Base-by-base conservation (phyloP, 2,113 vertebrate genomes). In the Plecotus auritus region DNA sequence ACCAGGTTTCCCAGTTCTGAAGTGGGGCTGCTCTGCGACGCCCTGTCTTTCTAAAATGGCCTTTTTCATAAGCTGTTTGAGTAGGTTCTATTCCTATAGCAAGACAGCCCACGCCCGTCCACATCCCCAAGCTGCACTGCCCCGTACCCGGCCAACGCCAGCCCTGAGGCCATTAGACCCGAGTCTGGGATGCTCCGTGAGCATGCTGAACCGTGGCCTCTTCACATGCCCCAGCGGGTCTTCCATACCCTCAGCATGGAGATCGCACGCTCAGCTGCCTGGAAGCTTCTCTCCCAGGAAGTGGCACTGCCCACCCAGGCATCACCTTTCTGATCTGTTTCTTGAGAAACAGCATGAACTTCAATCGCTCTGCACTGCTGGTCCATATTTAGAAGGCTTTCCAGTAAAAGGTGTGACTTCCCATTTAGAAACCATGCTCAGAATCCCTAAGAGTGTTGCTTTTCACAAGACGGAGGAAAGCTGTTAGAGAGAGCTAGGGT, bases 391-490 rank as follows among this genome's bases (percentile, higher is more conserved):
- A 87, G 96, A 88, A 95, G 91, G 42, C 94, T 97, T 95, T 97
- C 88, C 96, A 96, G 94, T 93, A 96, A 96, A 97, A 97, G 93
- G 97, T 96, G 89, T 92, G 95, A 97, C 54, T 88, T 91, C 88
- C 51, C 28, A 0, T 92, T 96, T 96, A 97, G 95, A 96, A 97
- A 96, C 94, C 95, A 93, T 67, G 91, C 83, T 94, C 28, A 37
- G 76, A 91, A 92, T 78, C 67, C 40, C 64, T 26, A 54, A 51
- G 74, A 80, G 78, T 94, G 96, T 95, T 97, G 94, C 88, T 97
- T 93, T 96, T 96, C 95, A 86, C 96, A 96, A 80, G 92, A 64
- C 20, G 67, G 81, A 78, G 47, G 78, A 78, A 92, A 93, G 74
- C 51, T 42, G 83, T 69, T 59, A 72, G 90, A 90, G 82, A 89